Percentiles rank a stretch among this genome's conserved stretches.
Conservation (phyloP, 2,113 vertebrate genomes). For the Phasianus colchicus region DNA sequence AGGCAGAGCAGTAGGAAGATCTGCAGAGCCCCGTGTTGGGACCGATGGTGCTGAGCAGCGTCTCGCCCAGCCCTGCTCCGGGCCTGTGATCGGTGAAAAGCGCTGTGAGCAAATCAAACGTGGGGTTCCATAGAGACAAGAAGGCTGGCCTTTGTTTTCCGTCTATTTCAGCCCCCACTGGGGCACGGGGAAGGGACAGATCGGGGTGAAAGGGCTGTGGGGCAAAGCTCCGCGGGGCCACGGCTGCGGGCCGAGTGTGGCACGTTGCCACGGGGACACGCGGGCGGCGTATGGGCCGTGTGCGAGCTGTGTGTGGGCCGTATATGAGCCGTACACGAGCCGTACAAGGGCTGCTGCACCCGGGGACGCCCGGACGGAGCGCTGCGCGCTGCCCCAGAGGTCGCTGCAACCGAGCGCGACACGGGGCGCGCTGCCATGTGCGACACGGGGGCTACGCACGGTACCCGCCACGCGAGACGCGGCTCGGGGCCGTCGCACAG, state of each 20-base stretch:
- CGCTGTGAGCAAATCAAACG: accelerated
- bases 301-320: no score
- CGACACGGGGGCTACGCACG: no score
- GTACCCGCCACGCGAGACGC: background rate
- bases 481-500: background rate
- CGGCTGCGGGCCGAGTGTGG: no score
- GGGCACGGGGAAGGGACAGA: accelerated
- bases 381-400: background rate
- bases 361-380: no score
- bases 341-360: background rate
- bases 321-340: no score
- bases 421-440: no score
- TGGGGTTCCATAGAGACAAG: accelerated
- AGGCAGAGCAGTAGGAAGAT: accelerated
- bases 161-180: accelerated
- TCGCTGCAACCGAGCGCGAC: no score
- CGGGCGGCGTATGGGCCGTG: no score
- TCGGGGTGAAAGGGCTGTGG: background rate
- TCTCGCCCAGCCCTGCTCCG: accelerated
- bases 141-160: background rate
- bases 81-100: accelerated
- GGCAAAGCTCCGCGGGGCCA: background rate
- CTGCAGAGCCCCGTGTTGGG: accelerated
- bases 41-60: accelerated
- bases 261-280: no score